phyloP scores from a whole-genome alignment of 2,797 vertebrate species.

The Enteromius argenteus region DNA sequence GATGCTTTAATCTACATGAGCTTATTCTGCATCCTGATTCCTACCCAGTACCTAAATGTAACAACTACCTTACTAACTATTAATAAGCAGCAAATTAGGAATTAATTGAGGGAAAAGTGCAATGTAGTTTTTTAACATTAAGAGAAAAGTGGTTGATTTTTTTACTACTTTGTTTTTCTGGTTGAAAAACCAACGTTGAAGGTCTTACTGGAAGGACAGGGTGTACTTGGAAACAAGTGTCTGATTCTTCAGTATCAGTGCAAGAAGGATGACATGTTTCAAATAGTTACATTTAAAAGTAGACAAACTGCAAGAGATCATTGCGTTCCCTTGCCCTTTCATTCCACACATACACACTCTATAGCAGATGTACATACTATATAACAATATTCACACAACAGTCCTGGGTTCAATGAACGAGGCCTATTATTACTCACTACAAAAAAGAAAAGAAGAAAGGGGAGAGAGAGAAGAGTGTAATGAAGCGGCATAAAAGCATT shows the following conservation, averaged over 20 bases:
- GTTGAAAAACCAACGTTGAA: constrained; percentile 15
- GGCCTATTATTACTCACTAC: constrained; percentile 24
- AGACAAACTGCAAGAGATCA: not conserved
- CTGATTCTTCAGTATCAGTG: constrained; percentile 6
- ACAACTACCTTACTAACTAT: no score
- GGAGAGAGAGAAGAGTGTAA: constrained; percentile 39
- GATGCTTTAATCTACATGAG: no score
- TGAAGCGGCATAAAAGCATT: constrained; percentile 56
- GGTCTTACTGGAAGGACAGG: not conserved
- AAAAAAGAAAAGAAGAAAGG: constrained; percentile 37
- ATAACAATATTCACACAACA: constrained; percentile 21
- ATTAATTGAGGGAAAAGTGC: no score
- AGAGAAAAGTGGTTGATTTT: not conserved
- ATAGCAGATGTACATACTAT: constrained; percentile 8
- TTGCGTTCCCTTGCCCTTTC: constrained; percentile 6
- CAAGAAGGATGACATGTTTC: constrained; percentile 24
- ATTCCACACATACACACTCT: constrained; percentile 23
- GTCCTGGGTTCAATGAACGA: constrained; percentile 17
- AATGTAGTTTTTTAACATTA: not conserved
- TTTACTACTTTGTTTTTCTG: not conserved
- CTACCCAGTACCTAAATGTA: no score
- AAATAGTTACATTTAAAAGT: constrained; percentile 43
- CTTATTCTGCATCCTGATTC: no score
- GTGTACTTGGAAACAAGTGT: constrained; percentile 11
- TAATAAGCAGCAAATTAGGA: no score